Evolutionary conservation across 1,140 invertebrate species (phyloP).

Genomic region (Pseudomyrmex dendroicus): DNA sequence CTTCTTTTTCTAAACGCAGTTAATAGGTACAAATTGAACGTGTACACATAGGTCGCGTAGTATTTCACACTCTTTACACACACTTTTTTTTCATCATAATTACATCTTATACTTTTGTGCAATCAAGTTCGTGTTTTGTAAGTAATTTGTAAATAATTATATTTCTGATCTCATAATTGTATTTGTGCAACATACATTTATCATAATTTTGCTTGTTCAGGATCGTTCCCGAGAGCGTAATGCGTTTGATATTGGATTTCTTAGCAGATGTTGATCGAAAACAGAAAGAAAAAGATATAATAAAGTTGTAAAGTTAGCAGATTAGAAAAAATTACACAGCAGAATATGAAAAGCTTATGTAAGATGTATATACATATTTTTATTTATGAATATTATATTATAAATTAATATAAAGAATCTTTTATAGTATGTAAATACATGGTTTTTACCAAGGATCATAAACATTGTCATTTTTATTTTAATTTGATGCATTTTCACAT

Average conservation of each 20-base stretch:
- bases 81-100: neutral
- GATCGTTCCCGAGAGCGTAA: constrained; percentile 70
- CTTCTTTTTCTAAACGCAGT: constrained; percentile 73
- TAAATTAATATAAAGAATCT: neutral
- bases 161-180: neutral
- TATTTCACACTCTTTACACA: neutral
- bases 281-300: constrained; percentile 12
- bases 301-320: constrained; percentile 12
- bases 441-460: neutral
- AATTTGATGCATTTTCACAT: neutral
- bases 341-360: neutral
- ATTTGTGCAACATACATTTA: neutral
- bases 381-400: constrained; percentile 20
- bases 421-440: neutral
- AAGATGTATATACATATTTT: neutral
- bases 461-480: neutral
- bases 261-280: constrained; percentile 62
- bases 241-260: constrained; percentile 75
- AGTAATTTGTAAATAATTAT: neutral
- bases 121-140: neutral
- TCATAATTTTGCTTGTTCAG: constrained; percentile 30
- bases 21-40: constrained; percentile 69
- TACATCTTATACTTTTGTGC: neutral
- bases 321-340: neutral
- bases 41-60: neutral